Evolutionary conservation across 2,113 vertebrate genomes (phyloP).

Genomic region (Oreochromis niloticus): DNA sequence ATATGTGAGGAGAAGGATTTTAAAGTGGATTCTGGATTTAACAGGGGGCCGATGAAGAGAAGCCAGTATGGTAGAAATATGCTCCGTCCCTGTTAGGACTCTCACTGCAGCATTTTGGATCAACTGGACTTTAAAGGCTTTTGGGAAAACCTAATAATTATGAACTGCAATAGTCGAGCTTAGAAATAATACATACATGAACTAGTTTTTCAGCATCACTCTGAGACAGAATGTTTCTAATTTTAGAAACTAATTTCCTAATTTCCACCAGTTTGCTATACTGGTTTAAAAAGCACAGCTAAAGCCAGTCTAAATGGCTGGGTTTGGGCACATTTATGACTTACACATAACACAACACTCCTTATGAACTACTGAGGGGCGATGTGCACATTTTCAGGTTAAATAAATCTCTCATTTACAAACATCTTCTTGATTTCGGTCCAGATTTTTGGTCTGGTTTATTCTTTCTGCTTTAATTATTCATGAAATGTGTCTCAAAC

Average conservation of each 20-base stretch:
- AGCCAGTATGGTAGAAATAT: background rate
- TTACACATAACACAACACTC: background rate
- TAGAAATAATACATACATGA: background rate
- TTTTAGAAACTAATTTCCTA: background rate
- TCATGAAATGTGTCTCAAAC: background rate
- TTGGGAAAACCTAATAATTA: background rate
- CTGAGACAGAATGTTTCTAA: background rate
- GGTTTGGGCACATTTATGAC: background rate
- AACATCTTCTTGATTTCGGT: background rate
- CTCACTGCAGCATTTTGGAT: fast-evolving
- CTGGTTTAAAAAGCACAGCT: background rate
- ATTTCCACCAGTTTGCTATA: background rate
- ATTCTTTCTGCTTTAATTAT: background rate
- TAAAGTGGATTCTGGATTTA: background rate
- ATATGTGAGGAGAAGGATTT: background rate
- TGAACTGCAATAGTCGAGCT: fast-evolving
- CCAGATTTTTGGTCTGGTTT: background rate
- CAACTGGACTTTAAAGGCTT: fast-evolving
- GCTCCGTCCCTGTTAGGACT: background rate
- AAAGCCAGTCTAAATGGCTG: background rate
- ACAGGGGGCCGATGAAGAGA: background rate
- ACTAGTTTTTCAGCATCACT: background rate
- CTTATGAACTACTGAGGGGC: background rate
- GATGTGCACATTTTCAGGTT: background rate
- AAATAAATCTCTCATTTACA: background rate